A percentile compares a stretch with the other conserved stretches of the same genome.
These are phyloP conservation scores for Yoshiicerus persimilis DNA, from an alignment of 1,140 invertebrate genomes.

Conservation along the genomic window DNA sequence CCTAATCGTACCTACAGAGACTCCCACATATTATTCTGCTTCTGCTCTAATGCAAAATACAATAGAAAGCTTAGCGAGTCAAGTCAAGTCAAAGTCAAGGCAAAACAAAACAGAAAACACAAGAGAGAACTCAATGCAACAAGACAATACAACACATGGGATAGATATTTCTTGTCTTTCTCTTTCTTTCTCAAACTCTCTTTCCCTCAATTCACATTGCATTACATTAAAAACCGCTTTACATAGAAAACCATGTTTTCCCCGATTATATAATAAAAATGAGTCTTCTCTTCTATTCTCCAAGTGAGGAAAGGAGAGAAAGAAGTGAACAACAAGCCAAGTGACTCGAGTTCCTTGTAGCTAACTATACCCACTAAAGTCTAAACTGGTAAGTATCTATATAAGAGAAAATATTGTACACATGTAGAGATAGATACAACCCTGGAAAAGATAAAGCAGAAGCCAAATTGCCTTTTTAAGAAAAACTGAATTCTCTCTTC, in stretches of 20 bases:
- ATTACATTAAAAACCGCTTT: not conserved
- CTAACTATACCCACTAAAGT: no score
- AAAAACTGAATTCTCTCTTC: conserved; percentile 14
- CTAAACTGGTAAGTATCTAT: not conserved
- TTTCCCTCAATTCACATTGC: not conserved
- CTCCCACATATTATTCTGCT: not conserved
- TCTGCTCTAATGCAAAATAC: not conserved
- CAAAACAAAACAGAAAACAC: not conserved
- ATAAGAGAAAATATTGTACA: not conserved
- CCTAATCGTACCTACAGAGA: no score
- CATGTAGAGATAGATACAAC: not conserved
- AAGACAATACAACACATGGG: not conserved
- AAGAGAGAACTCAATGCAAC: not conserved
- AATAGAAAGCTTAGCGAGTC: not conserved
- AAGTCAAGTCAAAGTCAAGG: not conserved
- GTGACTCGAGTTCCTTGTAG: not conserved
- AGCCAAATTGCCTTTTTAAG: conserved; percentile 29
- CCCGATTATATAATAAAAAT: conserved; percentile 18
- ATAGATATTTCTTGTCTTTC: not conserved
- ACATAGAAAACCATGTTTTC: not conserved
- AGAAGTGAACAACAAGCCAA: conserved; percentile 1
- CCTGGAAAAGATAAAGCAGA: not conserved
- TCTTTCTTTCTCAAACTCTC: not conserved
- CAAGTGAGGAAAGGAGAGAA: not conserved
- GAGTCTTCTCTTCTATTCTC: not conserved